Percentiles rank a stretch among this genome's conserved stretches.
These are phyloP conservation scores for Amorpha juglandis DNA, from an alignment of 2,888 invertebrate genomes.

Conservation along the genomic window DNA sequence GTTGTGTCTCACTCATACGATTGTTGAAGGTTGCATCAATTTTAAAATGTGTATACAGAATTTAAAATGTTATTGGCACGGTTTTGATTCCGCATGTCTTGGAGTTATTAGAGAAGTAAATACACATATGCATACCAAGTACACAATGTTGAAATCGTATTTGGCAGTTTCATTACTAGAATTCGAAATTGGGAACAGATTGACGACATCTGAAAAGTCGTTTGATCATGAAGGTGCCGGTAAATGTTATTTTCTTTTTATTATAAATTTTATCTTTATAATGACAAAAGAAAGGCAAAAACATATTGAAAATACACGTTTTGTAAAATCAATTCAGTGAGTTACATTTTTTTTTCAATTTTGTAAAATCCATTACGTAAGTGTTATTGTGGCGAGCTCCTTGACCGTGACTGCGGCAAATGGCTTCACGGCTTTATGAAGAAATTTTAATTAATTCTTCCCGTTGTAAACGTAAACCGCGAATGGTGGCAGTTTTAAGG, in stretches of 20 bases:
- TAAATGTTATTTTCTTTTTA: no score
- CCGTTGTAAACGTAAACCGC: constrained; percentile 64
- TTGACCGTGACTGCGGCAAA: constrained; percentile 19
- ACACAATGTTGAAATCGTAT: not conserved
- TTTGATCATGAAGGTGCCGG: not conserved
- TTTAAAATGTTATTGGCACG: constrained; percentile 13
- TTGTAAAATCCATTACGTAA: not conserved
- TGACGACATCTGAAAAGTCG: not conserved
- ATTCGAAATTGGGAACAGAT: not conserved
- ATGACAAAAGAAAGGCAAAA: no score
- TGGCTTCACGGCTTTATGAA: constrained; percentile 52
- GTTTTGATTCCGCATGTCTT: constrained; percentile 10
- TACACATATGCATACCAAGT: constrained; percentile 7
- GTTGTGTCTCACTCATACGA: not conserved
- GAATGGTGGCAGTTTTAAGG: constrained; percentile 34
- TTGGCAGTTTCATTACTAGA: not conserved
- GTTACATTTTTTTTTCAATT: not conserved
- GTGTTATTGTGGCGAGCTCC: constrained; percentile 12
- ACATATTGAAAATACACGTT: not conserved
- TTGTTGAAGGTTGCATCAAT: not conserved
- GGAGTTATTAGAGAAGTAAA: not conserved
- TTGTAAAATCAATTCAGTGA: not conserved
- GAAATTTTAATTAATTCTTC: constrained; percentile 69
- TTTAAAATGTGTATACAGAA: not conserved
- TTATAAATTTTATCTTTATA: no score